Base-by-base conservation (phyloP, 2,113 vertebrate genomes). In the Passer montanus region DNA sequence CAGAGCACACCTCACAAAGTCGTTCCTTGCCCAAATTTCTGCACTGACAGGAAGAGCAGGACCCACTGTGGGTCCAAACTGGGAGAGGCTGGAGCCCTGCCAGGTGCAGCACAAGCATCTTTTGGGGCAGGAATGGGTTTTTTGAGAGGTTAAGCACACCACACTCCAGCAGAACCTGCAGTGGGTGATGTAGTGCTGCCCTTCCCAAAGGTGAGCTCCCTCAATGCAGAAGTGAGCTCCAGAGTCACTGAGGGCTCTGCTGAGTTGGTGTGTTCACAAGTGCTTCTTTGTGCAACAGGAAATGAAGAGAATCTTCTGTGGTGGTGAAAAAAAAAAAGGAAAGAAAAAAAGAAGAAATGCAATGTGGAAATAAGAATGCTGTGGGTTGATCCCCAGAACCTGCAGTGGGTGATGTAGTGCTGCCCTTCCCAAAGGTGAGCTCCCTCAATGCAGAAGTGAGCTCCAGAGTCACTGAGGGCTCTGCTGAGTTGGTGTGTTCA, bases 271-370 rank as follows among this genome's bases (percentile, higher is more conserved):
- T 24, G 56, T 1, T 69, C 82, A 64, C 41, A 46, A 70, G 19
- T 14, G 52, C 10, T 56, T 11, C 56, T 78, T 72, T 84, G 68
- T 86, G 56, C 35, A 39, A 37, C 0, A 53, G 74, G 31, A 91
- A 84, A 85, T 44, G 4, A 74, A 46, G 8, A 41, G 13, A 70
- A 77, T 30, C 77, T 74, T 49, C 56, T 33, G 24, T 5, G 19
- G 8, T 3, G 17, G 2, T 4, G 7, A 10, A 15, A 2, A 1
- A 3, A 3, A 3, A 6, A 33, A 26, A 31, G 16, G 9, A 35
- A 66, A 33, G 3, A 37, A 15, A 31, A 26, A 75, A 47, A 3
- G 2, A 35, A 53, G 26, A 53, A 30, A 24, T 2, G 6, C 20
- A 47, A 0, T 2, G 11, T 63, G 52, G 41, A 44, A 87, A 59